These are phyloP conservation scores for Thomomys bottae DNA, from an alignment of 2,113 vertebrate species.

Conservation along the genomic window DNA sequence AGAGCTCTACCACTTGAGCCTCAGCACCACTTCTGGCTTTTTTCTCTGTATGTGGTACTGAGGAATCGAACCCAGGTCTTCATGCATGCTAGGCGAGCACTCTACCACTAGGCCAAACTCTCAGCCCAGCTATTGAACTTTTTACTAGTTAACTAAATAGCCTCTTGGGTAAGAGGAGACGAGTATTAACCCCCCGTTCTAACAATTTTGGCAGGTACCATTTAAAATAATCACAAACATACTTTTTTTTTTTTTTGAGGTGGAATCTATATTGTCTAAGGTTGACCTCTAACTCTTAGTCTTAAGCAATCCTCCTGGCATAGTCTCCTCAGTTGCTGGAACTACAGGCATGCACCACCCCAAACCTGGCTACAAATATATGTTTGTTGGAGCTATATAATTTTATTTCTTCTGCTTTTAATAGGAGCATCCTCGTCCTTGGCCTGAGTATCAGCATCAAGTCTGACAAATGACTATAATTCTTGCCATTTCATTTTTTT, in stretches of 20 bases:
- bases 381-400: background rate
- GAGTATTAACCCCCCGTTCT: background rate
- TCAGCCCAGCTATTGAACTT: background rate
- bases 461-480: slow-evolving; percentile 28
- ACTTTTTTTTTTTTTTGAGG: background rate
- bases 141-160: background rate
- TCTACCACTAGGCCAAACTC: too few species aligned
- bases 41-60: too few species aligned
- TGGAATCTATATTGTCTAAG: background rate
- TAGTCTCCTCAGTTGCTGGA: background rate
- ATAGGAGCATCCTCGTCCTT: slow-evolving; percentile 13
- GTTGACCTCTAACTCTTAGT: background rate
- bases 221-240: slow-evolving; percentile 21
- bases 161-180: slow-evolving; percentile 28
- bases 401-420: slow-evolving; percentile 58
- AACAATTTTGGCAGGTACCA: slow-evolving; percentile 34
- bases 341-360: background rate
- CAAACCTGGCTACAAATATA: background rate
- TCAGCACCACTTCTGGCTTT: too few species aligned
- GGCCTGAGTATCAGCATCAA: slow-evolving; percentile 25
- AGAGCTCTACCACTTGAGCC: too few species aligned
- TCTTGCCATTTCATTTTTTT: background rate
- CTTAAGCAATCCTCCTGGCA: background rate
- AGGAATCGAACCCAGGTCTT: too few species aligned
- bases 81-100: too few species aligned